Conservation (phyloP, 64 coral and sea anemone species). For the Platygyra sinensis region DNA sequence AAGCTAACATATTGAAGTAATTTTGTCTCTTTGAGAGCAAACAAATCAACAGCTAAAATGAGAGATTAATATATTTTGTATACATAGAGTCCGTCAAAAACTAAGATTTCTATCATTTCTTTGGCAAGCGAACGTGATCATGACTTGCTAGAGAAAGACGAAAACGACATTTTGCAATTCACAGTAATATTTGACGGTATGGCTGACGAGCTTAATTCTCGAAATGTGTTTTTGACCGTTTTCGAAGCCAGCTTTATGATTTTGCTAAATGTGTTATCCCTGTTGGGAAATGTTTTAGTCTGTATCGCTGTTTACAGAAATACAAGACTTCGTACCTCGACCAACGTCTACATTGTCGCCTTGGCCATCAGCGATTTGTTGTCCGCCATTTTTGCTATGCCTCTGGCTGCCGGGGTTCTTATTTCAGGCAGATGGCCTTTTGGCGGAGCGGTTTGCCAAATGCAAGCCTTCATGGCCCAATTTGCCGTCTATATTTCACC, state of each 20-base stretch:
- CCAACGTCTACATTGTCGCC: background rate
- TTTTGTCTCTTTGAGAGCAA: no score
- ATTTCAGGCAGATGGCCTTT: background rate
- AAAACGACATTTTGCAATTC: background rate
- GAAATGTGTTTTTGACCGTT: background rate
- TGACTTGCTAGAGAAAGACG: background rate
- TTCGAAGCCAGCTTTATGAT: background rate
- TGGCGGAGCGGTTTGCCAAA: background rate
- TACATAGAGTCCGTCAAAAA: no score
- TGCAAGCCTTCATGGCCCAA: background rate
- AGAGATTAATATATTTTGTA: no score
- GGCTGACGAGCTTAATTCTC: background rate
- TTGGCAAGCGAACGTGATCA: no score
- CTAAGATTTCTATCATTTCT: no score
- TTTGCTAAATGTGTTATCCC: background rate
- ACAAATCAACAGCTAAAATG: no score
- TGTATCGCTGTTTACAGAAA: background rate
- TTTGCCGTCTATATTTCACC: background rate
- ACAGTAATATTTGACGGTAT: background rate
- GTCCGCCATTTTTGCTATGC: background rate
- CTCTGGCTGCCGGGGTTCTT: background rate
- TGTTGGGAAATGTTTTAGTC: background rate
- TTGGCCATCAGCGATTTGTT: slow-evolving; percentile 2
- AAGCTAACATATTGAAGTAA: no score
- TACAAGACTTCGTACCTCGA: background rate